Percentiles rank a stretch among this genome's conserved stretches.
Evolutionary conservation across 1,140 invertebrate genomes (phyloP).

Genomic region (Drosophila bipectinata): DNA sequence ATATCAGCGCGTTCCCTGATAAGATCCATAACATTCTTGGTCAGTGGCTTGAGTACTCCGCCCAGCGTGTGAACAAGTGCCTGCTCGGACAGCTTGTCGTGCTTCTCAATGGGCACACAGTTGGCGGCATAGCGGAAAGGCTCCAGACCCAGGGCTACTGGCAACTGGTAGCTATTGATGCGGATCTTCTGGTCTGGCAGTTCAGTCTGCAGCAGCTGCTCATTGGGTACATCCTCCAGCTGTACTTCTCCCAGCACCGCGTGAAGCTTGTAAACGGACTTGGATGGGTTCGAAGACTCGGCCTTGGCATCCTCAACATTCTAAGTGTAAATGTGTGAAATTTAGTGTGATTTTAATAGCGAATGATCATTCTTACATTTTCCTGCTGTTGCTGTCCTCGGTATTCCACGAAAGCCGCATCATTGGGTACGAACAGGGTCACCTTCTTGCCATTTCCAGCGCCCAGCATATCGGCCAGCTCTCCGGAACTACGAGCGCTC

Average conservation of each 20-base stretch:
- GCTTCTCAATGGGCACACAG: constrained; percentile 85
- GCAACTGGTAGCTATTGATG: constrained; percentile 87
- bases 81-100: constrained; percentile 86
- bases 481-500: constrained; percentile 83
- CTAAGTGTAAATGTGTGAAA: constrained; percentile 9
- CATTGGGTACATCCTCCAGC: constrained; percentile 84
- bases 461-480: constrained; percentile 83
- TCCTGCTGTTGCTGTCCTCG: constrained; percentile 64
- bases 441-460: constrained; percentile 82
- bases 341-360: too few relatives aligned
- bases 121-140: constrained; percentile 85
- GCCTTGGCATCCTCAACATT: constrained; percentile 69
- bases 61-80: constrained; percentile 89
- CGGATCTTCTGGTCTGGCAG: constrained; percentile 85
- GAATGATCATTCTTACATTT: constrained; percentile 48
- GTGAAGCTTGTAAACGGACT: constrained; percentile 82
- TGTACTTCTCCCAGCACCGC: constrained; percentile 84
- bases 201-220: constrained; percentile 83
- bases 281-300: constrained; percentile 51
- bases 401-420: constrained; percentile 85
- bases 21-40: constrained; percentile 83
- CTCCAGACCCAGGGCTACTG: constrained; percentile 73
- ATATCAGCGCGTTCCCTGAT: constrained; percentile 83
- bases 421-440: constrained; percentile 86
- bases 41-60: constrained; percentile 86